A percentile compares a stretch with the other conserved stretches of the same genome.
These are phyloP conservation scores for Buphagus erythrorhynchus DNA, from an alignment of 2,797 vertebrate species.

Conservation along the genomic window DNA sequence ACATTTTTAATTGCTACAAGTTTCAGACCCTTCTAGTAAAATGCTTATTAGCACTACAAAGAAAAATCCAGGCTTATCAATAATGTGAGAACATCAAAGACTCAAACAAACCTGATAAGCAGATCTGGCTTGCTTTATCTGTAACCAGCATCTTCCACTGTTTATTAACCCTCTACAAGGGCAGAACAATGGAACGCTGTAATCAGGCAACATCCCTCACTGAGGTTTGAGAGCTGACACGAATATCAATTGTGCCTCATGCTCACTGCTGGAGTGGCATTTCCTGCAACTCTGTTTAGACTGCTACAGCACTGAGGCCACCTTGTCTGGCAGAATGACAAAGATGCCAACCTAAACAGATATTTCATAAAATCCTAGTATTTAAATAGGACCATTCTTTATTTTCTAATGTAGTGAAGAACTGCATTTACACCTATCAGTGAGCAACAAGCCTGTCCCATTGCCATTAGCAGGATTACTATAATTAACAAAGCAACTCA, in stretches of 20 bases:
- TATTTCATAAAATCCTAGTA: not conserved
- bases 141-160: not conserved
- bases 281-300: not conserved
- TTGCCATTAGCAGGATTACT: not conserved
- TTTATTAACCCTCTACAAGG: conserved; percentile 24
- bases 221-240: not conserved
- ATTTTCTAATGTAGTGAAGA: not conserved
- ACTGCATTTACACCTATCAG: not conserved
- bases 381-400: not conserved
- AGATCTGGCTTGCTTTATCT: not conserved
- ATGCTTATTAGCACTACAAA: conserved; percentile 36
- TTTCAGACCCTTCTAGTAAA: not conserved
- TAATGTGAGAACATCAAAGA: conserved; percentile 34
- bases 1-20: conserved; percentile 10
- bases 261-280: not conserved
- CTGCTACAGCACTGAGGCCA: not conserved
- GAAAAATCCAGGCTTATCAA: conserved; percentile 8
- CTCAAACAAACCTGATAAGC: not conserved
- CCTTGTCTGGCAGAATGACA: not conserved
- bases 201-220: not conserved
- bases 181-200: not conserved
- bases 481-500: not conserved
- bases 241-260: not conserved
- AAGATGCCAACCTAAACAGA: not conserved
- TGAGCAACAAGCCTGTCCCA: not conserved